Conservation (phyloP, 2,888 invertebrate species). For the Drosophila lacicola region DNA sequence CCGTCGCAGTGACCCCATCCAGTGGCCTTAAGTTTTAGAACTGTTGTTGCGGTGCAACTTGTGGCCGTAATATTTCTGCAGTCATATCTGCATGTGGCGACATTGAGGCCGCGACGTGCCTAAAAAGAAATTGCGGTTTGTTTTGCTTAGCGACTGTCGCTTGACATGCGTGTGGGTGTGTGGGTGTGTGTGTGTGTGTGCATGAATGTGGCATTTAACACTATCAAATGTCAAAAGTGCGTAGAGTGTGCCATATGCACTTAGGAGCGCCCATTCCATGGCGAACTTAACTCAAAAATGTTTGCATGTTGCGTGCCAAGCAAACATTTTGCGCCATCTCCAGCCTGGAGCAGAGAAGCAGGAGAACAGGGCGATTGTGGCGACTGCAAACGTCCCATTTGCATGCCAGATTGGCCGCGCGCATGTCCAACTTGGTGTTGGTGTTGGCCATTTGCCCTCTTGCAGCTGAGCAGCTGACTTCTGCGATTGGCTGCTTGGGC, state of each 20-base stretch:
- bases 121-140: slow-evolving; percentile 74
- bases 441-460: slow-evolving; percentile 66
- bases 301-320: slow-evolving; percentile 84
- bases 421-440: slow-evolving; percentile 71
- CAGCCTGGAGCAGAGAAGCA: neutral
- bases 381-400: slow-evolving; percentile 57
- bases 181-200: slow-evolving; percentile 10
- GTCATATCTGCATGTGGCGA: slow-evolving; percentile 69
- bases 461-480: slow-evolving; percentile 53
- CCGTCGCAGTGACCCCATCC: neutral
- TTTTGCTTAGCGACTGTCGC: slow-evolving; percentile 52
- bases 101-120: slow-evolving; percentile 71
- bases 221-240: slow-evolving; percentile 79
- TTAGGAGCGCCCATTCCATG: slow-evolving; percentile 46
- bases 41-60: slow-evolving; percentile 36
- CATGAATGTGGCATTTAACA: slow-evolving; percentile 78
- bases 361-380: slow-evolving; percentile 14
- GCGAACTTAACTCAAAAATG: slow-evolving; percentile 77
- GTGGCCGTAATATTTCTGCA: slow-evolving; percentile 68
- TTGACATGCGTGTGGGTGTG: slow-evolving; percentile 52
- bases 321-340: slow-evolving; percentile 77
- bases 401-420: slow-evolving; percentile 80
- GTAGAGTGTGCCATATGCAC: slow-evolving; percentile 66
- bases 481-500: slow-evolving; percentile 71
- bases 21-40: slow-evolving; percentile 16